Base-by-base conservation (phyloP, 2,113 vertebrate species). In the Kobus ellipsiprymnus region DNA sequence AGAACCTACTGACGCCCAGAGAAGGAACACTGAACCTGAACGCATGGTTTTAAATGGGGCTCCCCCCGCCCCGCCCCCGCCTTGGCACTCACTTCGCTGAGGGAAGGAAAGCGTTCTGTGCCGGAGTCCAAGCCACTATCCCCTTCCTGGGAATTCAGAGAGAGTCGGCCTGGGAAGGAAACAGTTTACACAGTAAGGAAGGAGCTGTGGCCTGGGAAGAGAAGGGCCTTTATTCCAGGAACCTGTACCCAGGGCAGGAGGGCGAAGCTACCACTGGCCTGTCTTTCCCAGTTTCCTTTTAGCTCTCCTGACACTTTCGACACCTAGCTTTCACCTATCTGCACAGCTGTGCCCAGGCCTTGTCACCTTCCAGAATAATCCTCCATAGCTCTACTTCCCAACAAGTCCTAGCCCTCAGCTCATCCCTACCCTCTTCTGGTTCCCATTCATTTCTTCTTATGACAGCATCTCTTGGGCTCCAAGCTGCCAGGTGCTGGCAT, bases 61-160 rank as follows among this genome's bases (percentile, higher is more conserved):
- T 89, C 0, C 0, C 5, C 25, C 23, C 3, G 40, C 40, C 96
- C 23, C 2, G 14, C 6, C 4, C 27, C 59, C 2, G 17, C 6
- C 30, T 23, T 6, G 5, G 16, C 17, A 48, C 98, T 98, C 88
- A 99, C 99, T 98, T 99, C 99, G 33, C 97, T 97, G 36, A 98
- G 5, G 0, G 98, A 98, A 3, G 98, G 98, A 71, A 99, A 98
- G 30, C 98, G 98, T n/a, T 99, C 99, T 0, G 98, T 98, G 30
- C 99, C 98, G 0, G 98, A 98, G 21, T 99, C 99, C 97, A 99
- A 91, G 6, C 98, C 99, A 1, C 98, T 90, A 97, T 99, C 99
- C 16, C 99, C 99, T 11, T 99, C 99, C 85, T 99, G 99, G 0
- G 99, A 99, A 92, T 99, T 99, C 96, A 99, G 8, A 0, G 99